Evolutionary conservation across 2,113 vertebrate genomes (phyloP).

Genomic region (Sorex fumeus): DNA sequence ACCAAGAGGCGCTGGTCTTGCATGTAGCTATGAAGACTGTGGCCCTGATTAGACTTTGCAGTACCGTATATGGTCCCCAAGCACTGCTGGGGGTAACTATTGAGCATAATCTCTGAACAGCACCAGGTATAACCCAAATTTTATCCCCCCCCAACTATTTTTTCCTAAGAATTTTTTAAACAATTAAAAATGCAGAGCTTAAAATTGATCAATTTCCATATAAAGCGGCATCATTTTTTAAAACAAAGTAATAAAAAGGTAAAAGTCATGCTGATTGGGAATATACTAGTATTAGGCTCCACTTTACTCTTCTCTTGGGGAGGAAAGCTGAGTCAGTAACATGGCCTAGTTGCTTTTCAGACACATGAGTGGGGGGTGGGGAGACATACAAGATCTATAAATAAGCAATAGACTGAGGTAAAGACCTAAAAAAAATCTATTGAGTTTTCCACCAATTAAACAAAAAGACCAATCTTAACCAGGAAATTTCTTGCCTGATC

Average conservation of each 20-base stretch:
- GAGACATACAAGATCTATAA: slow-evolving; percentile 55
- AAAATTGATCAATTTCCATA: neutral
- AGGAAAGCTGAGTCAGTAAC: neutral
- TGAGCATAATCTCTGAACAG: no score
- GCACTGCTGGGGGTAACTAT: no score
- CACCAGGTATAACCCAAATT: no score
- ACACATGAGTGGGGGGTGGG: neutral
- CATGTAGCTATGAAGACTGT: no score
- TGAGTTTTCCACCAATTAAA: slow-evolving; percentile 68
- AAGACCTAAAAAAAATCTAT: slow-evolving; percentile 63
- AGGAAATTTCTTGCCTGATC: slow-evolving; percentile 18
- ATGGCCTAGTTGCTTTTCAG: slow-evolving; percentile 47
- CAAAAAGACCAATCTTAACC: slow-evolving; percentile 19
- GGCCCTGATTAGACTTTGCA: no score
- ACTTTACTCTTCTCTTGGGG: neutral
- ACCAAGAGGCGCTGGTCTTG: no score
- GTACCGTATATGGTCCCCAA: no score
- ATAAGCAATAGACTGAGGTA: slow-evolving; percentile 50
- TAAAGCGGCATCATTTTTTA: neutral
- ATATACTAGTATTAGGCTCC: neutral
- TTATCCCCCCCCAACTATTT: no score
- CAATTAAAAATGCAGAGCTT: neutral
- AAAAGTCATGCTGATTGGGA: slow-evolving; percentile 5
- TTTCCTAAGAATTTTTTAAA: neutral
- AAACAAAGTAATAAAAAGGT: slow-evolving; percentile 48